These are phyloP conservation scores for Lepidothrix coronata DNA, from an alignment of 2,113 vertebrate species.

Conservation along the genomic window DNA sequence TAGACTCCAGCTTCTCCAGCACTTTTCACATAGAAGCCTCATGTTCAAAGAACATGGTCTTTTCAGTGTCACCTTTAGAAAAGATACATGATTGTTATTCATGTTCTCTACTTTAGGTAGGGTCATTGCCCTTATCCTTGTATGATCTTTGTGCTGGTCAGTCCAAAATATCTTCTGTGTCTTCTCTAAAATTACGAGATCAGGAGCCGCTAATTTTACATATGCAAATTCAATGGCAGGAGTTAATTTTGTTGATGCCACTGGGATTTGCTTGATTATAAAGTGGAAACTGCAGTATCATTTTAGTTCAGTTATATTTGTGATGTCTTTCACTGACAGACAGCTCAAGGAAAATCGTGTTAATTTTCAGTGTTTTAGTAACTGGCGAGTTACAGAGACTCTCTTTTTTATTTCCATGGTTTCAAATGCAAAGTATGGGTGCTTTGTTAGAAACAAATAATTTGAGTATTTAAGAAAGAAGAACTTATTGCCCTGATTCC, in stretches of 20 bases:
- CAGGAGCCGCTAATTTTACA: neutral
- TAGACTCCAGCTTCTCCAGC: neutral
- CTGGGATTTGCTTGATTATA: neutral
- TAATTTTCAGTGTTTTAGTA: neutral
- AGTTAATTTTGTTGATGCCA: neutral
- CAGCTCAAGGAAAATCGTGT: neutral
- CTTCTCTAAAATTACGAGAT: neutral
- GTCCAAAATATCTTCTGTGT: neutral
- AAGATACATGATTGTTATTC: neutral
- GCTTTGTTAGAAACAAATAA: neutral
- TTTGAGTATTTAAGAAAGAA: neutral
- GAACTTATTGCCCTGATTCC: neutral
- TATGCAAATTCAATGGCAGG: neutral
- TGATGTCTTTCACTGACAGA: neutral
- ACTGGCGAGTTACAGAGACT: neutral
- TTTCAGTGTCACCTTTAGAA: neutral
- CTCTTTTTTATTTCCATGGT: neutral
- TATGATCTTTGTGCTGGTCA: neutral
- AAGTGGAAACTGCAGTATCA: neutral
- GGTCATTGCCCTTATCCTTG: neutral
- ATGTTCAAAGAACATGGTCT: neutral
- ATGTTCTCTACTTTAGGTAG: neutral
- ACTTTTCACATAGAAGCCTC: neutral
- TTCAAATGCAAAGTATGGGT: neutral
- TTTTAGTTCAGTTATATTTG: neutral